phyloP scores from a whole-genome alignment of 2,888 invertebrate species.

The Drosophila gaucha region DNA sequence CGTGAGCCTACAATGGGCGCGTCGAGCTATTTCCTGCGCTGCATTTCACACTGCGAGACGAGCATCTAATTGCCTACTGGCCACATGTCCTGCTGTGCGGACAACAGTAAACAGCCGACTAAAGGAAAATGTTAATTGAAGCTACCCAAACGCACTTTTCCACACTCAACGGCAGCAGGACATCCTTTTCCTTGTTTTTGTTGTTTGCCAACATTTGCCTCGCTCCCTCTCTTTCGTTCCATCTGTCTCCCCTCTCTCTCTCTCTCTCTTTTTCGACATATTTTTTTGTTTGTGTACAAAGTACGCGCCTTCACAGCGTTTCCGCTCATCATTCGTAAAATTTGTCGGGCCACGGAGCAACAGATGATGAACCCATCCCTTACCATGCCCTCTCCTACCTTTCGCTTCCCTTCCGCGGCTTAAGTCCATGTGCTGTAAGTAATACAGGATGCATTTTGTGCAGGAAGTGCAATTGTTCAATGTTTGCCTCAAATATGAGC shows the following conservation, averaged over 20 bases:
- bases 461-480: slow-evolving; percentile 71
- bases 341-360: slow-evolving; percentile 42
- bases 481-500: slow-evolving; percentile 19
- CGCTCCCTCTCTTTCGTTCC: slow-evolving; percentile 6
- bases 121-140: slow-evolving; percentile 55
- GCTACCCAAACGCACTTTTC: slow-evolving; percentile 57
- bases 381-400: background rate
- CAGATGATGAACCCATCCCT: slow-evolving; percentile 36
- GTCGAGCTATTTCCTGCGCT: slow-evolving; percentile 57
- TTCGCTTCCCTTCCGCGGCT: slow-evolving; percentile 8
- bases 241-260: background rate
- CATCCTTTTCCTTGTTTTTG: slow-evolving; percentile 76
- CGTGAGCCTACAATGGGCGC: slow-evolving; percentile 63
- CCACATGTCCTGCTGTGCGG: slow-evolving; percentile 70
- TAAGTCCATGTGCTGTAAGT: slow-evolving; percentile 58
- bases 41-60: slow-evolving; percentile 65
- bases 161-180: slow-evolving; percentile 56
- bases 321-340: slow-evolving; percentile 56
- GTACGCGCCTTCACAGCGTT: slow-evolving; percentile 69
- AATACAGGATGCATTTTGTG: slow-evolving; percentile 53
- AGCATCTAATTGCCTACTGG: slow-evolving; percentile 71
- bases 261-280: background rate
- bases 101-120: slow-evolving; percentile 20
- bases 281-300: slow-evolving; percentile 64
- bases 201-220: slow-evolving; percentile 67